Percentiles rank a stretch among this genome's conserved stretches.
These are phyloP conservation scores for Capromys pilorides DNA, from an alignment of 2,797 vertebrate species.

Conservation along the genomic window DNA sequence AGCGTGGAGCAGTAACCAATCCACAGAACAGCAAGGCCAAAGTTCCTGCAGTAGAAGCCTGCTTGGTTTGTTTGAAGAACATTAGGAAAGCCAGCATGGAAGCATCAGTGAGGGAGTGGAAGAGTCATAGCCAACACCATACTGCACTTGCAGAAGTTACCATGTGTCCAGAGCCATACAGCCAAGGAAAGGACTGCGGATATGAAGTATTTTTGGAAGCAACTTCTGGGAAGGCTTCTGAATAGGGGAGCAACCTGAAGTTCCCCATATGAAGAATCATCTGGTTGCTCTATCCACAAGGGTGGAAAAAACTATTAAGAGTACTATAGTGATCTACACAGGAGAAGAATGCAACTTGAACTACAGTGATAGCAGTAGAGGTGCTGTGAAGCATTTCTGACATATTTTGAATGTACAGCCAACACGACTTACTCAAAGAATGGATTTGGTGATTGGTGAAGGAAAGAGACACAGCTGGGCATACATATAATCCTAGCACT, in stretches of 20 bases:
- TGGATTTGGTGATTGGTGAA: background rate
- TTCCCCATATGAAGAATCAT: background rate
- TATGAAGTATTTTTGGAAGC: background rate
- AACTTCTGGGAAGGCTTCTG: background rate
- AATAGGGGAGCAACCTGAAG: background rate
- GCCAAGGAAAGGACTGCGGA: background rate
- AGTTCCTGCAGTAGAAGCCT: slow-evolving; percentile 3
- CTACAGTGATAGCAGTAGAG: background rate
- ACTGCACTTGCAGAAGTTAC: background rate
- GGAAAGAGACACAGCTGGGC: background rate
- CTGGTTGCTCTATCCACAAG: background rate
- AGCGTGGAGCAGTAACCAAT: background rate
- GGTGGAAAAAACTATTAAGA: background rate
- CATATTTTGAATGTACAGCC: background rate
- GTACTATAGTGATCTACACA: background rate
- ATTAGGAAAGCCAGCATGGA: background rate
- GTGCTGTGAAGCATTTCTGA: background rate
- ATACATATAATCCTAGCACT: background rate
- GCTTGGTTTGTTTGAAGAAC: background rate
- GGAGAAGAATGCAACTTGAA: slow-evolving; percentile 14
- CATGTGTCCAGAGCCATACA: background rate
- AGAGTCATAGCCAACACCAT: background rate
- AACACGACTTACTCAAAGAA: background rate
- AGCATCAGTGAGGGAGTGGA: background rate
- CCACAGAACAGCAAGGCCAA: background rate